A percentile compares a stretch with the other conserved stretches of the same genome.
These are phyloP conservation scores for Suncus etruscus DNA, from an alignment of 2,113 vertebrate species.

Conservation along the genomic window DNA sequence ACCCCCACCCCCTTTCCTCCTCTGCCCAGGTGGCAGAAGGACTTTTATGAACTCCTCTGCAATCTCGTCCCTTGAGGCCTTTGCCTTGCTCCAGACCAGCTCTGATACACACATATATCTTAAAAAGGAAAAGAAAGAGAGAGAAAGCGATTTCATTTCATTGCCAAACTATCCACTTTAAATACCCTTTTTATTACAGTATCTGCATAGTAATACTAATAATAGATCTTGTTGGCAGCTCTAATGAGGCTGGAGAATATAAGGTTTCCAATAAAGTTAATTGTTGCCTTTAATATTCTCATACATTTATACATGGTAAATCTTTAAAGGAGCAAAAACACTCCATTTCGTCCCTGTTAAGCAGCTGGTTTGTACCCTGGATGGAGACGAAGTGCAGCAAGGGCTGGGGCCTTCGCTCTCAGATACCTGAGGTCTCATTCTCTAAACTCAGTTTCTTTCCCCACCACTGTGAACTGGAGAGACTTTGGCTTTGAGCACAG, in stretches of 20 bases:
- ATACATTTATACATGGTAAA: slow-evolving; percentile 90
- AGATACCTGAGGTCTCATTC: not conserved
- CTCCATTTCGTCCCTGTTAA: slow-evolving; percentile 81
- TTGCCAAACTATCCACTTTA: slow-evolving; percentile 88
- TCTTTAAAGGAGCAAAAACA: slow-evolving; percentile 87
- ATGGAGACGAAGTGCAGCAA: rapidly evolving
- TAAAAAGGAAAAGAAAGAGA: slow-evolving; percentile 75
- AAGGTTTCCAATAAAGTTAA: slow-evolving; percentile 93
- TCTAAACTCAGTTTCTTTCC: not conserved
- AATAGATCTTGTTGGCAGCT: slow-evolving; percentile 91
- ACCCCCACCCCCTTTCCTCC: not conserved
- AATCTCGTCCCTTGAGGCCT: not conserved
- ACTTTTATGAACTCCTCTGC: slow-evolving; percentile 68
- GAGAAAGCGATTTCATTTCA: slow-evolving; percentile 86
- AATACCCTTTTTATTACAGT: slow-evolving; percentile 92
- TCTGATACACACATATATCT: slow-evolving; percentile 1
- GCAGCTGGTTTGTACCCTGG: slow-evolving; percentile 46
- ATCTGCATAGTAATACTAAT: slow-evolving; percentile 91
- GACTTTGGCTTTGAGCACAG: no score
- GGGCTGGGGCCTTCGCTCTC: not conserved
- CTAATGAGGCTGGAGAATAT: slow-evolving; percentile 91
- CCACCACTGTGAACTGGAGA: not conserved
- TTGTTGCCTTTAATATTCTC: slow-evolving; percentile 91
- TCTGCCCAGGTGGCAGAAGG: not conserved
- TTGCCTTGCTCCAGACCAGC: slow-evolving; percentile 64